Conservation (phyloP, 2,113 vertebrate genomes). For the Calyptommatus sinebrachiatus region DNA sequence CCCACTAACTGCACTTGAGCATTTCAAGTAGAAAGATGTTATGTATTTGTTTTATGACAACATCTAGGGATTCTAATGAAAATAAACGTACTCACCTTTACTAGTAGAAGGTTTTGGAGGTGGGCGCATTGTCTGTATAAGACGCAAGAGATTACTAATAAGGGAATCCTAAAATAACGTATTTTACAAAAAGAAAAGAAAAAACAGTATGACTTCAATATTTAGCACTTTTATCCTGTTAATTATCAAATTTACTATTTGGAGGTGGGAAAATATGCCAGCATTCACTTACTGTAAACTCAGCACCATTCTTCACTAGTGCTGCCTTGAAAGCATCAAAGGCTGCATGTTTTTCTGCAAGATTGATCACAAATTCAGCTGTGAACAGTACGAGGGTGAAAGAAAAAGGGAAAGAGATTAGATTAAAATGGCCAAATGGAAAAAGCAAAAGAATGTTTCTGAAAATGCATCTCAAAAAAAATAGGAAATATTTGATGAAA, state of each 20-base stretch:
- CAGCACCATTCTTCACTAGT: constrained; percentile 89
- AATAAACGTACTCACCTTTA: constrained; percentile 72
- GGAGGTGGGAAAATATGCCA: not conserved
- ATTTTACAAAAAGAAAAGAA: not conserved
- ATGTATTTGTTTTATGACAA: too few relatives aligned
- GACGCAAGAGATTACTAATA: constrained; percentile 87
- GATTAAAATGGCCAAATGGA: not conserved
- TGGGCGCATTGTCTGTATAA: constrained; percentile 96
- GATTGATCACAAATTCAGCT: constrained; percentile 95
- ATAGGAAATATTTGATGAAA: too few relatives aligned
- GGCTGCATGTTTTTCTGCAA: constrained; percentile 86
- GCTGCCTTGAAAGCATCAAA: constrained; percentile 89
- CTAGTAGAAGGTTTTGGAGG: constrained; percentile 79
- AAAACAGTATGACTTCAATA: not conserved
- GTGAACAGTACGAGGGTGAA: not conserved
- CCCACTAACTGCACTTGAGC: too few relatives aligned
- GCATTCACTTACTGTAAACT: constrained; percentile 85
- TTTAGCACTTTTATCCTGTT: not conserved
- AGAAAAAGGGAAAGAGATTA: not conserved
- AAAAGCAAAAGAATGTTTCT: not conserved
- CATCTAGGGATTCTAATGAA: not conserved
- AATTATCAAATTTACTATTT: not conserved
- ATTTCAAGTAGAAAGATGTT: too few relatives aligned
- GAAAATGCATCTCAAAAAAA: not conserved
- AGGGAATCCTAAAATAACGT: constrained; percentile 84